Evolutionary conservation across 2,888 invertebrate genomes (phyloP).

Genomic region (Nomada flava): DNA sequence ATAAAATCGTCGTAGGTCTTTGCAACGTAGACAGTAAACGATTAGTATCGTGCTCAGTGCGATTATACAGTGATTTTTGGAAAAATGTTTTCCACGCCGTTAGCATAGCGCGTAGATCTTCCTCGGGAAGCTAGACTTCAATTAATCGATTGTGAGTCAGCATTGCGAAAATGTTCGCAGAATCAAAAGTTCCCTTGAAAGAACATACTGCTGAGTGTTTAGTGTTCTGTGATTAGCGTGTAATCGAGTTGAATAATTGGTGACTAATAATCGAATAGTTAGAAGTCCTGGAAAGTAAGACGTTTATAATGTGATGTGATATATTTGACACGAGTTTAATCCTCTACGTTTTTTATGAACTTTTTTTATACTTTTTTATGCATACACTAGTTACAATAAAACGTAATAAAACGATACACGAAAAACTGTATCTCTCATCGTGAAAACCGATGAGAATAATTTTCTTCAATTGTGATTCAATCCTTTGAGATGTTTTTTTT

Average conservation of each 20-base stretch:
- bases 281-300: constrained; percentile 29
- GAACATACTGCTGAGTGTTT: background rate
- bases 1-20: background rate
- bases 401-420: background rate
- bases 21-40: background rate
- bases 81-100: background rate
- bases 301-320: constrained; percentile 44
- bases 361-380: constrained; percentile 42
- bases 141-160: constrained; percentile 12
- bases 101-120: background rate
- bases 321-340: constrained; percentile 31
- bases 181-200: background rate
- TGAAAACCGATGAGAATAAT: background rate
- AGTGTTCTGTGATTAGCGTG: background rate
- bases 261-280: constrained; percentile 1
- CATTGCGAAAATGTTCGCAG: background rate
- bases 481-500: constrained; percentile 12
- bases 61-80: background rate
- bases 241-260: background rate
- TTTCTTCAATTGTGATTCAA: background rate
- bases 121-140: background rate
- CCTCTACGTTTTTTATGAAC: constrained; percentile 39
- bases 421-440: background rate
- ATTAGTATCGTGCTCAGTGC: background rate
- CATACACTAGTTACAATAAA: background rate